Base-by-base conservation (phyloP, 2,797 vertebrate species). In the Liparis tanakae region DNA sequence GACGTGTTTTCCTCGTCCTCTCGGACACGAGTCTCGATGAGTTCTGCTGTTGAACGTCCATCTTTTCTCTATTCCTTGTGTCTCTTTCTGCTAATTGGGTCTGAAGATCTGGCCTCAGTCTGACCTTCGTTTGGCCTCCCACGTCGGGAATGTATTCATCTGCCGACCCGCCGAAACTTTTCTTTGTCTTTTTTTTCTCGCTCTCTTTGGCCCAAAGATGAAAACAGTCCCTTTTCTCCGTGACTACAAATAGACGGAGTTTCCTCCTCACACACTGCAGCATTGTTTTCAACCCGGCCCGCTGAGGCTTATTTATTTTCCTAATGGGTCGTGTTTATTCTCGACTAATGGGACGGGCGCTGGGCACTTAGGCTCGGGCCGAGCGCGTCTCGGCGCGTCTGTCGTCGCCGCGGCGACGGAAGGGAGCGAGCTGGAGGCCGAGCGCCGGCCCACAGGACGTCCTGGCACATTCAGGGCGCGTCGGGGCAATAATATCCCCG, bases 291-390 rank as follows among this genome's bases (percentile, higher is more conserved):
- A 30, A 80, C 73, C 75, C 63, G 76, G 70, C 72, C 25, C 14
- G 77, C 72, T 69, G 82, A 77, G 61, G 67, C 53, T 69, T 81
- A 74, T 92, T 91, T 91, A 85, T 92, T 91, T 91, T 88, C 80
- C 75, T 88, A 88, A 89, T 79, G 84, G 87, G 76, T 80, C 3
- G 22, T 89, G 90, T 88, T 92, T 91, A 89, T 88, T 89, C 89
- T 86, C 78, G 64, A 87, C 87, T 88, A 88, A 90, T 85, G 88
- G 81, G 78, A 86, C 80, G 64, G 88, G 69, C 78, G 57, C 59
- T 50, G 71, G 84, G 83, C 83, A 82, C 85, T 90, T 83, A 82
- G 50, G 50, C 74, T 74, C 50, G 39, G 39, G 62, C 77, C 33
- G 54, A 85, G 72, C 68, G 30, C 41, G 81, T 72, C 73, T 83